Evolutionary conservation across 1,140 invertebrate species (phyloP).

Genomic region (Pissodes strobi): DNA sequence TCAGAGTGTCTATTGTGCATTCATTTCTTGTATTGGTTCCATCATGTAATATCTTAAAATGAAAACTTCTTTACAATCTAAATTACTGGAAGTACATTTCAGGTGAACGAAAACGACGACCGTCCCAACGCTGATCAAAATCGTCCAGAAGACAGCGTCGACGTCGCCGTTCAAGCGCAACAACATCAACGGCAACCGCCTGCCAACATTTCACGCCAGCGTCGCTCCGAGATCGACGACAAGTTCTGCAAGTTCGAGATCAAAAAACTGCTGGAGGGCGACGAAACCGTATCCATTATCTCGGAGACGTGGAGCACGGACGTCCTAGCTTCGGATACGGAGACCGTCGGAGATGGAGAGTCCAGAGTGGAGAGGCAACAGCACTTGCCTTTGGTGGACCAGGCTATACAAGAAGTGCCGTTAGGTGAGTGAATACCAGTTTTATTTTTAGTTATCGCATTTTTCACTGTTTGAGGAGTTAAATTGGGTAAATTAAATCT

Average conservation of each 20-base stretch:
- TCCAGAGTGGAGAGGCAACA: conserved; percentile 50
- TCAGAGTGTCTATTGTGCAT: too few relatives aligned
- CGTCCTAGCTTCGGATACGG: conserved; percentile 92
- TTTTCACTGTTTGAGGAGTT: too few relatives aligned
- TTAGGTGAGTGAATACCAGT: conserved; percentile 8
- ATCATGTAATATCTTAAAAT: too few relatives aligned
- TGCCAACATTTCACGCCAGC: conserved; percentile 62
- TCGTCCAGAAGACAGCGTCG: conserved; percentile 57
- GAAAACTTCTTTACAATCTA: too few relatives aligned
- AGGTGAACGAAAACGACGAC: conserved; percentile 78
- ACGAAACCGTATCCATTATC: conserved; percentile 93
- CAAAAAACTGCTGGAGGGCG: conserved; percentile 81
- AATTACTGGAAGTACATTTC: too few relatives aligned
- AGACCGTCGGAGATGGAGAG: conserved; percentile 76
- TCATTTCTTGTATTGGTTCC: too few relatives aligned
- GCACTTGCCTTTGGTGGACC: conserved; percentile 39
- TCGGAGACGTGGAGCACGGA: conserved; percentile 98
- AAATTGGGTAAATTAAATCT: too few relatives aligned
- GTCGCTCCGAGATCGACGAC: conserved; percentile 91
- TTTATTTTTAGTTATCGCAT: too few relatives aligned
- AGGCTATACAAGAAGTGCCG: conserved; percentile 43
- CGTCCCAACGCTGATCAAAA: conserved; percentile 57
- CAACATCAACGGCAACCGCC: conserved; percentile 9
- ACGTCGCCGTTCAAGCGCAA: conserved; percentile 58
- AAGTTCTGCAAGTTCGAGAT: conserved; percentile 99